Evolutionary conservation across 2,113 vertebrate genomes (phyloP), one percentile per base, ranked within the genome.

Genomic region (Pteronura brasiliensis): DNA sequence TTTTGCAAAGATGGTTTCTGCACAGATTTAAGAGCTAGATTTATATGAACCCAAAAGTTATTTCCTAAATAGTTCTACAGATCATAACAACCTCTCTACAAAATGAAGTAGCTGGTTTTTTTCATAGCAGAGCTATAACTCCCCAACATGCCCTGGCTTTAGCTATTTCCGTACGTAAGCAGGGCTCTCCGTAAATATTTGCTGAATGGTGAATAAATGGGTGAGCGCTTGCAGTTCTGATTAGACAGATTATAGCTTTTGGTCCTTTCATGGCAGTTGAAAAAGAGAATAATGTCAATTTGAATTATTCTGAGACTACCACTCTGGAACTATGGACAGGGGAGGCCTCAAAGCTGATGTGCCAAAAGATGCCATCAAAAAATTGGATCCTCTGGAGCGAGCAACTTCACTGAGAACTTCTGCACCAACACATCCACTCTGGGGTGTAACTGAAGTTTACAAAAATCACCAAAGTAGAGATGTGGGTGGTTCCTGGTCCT

Each of bases 11-110:
- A 92, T 83, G 39, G 20, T 39, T 27, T 92, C 49, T 36, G 11
- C 55, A 82, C 79, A 94, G 88, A 90, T 96, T 95, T 89, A 71
- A 89, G 61, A 88, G 85, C 47, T 59, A 74, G 79, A 97, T 96
- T 92, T 92, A 92, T 86, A 83, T 52, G 79, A 93, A 63, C 67
- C 39, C 65, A 17, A 36, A 90, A 96, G 47, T 92, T 87, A 81
- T 90, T 83, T 92, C 17, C 80, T 95, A 94, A 95, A 92, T 63
- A 92, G 80, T 90, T 81, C 85, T 90, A 49, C 18, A 87, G 69
- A 80, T 72, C 83, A 61, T 84, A 94, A 90, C 39, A 67, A 81
- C 76, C 0, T 4, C 72, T 63, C 57, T 84, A 74, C 83, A 77
- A 95, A 87, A 39, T 90, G 67, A 90, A 90, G 90, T 47, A 57